A percentile compares a stretch with the other conserved stretches of the same genome.
Evolutionary conservation across 2,113 vertebrate genomes (phyloP).

Genomic region (Dinomys branickii): DNA sequence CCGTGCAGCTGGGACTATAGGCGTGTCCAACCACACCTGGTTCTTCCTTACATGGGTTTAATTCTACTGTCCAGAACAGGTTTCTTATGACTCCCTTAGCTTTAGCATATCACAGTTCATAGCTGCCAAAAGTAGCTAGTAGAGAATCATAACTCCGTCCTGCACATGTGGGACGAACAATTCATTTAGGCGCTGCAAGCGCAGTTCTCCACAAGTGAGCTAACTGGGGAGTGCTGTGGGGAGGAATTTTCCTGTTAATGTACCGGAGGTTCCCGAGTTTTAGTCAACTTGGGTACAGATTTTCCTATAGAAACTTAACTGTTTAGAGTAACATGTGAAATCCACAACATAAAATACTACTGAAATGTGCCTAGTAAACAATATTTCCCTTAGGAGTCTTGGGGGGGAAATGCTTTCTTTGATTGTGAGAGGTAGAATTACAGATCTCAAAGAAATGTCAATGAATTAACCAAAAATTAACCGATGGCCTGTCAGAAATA

Average conservation of each 20-base stretch:
- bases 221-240: slow-evolving; percentile 63
- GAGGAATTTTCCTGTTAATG: slow-evolving; percentile 51
- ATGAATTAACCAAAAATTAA: slow-evolving; percentile 70
- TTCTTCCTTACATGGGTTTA: not conserved
- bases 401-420: slow-evolving; percentile 48
- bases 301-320: slow-evolving; percentile 74
- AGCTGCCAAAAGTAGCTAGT: slow-evolving; percentile 57
- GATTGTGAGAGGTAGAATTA: not conserved
- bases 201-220: slow-evolving; percentile 52
- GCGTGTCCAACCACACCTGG: no score
- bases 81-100: slow-evolving; percentile 53
- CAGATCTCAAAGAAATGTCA: slow-evolving; percentile 36
- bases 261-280: slow-evolving; percentile 49
- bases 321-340: slow-evolving; percentile 62
- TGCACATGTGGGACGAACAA: slow-evolving; percentile 62
- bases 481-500: slow-evolving; percentile 74
- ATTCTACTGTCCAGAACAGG: slow-evolving; percentile 50
- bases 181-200: not conserved
- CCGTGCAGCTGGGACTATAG: not conserved
- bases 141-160: slow-evolving; percentile 52
- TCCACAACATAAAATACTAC: not conserved
- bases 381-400: not conserved
- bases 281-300: slow-evolving; percentile 18
- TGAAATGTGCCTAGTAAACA: not conserved
- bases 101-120: slow-evolving; percentile 68